Percentiles rank a stretch among this genome's conserved stretches.
Conservation (phyloP, 2,113 vertebrate genomes). For the Ancistrus triradiatus region DNA sequence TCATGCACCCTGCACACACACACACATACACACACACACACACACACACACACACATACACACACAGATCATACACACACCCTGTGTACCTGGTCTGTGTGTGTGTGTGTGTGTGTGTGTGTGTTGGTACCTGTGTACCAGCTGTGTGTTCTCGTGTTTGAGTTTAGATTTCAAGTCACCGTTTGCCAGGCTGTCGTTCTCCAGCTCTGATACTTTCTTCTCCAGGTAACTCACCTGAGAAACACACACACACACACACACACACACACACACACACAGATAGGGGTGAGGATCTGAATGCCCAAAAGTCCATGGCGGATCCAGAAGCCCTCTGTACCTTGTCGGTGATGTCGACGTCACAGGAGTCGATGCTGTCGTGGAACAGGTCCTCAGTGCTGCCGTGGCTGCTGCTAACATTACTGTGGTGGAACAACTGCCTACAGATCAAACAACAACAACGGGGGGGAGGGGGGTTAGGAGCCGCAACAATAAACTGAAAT, state of each 20-base stretch:
- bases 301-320: no score
- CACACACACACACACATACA: conserved; percentile 27
- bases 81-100: background rate
- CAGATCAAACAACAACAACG: conserved; percentile 4
- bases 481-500: no score
- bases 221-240: conserved; percentile 89
- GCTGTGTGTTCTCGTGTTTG: conserved; percentile 91
- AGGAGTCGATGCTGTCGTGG: conserved; percentile 84
- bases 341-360: conserved; percentile 84
- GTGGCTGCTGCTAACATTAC: conserved; percentile 84
- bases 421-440: conserved; percentile 85
- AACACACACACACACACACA: background rate
- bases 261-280: no score
- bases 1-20: conserved; percentile 83
- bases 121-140: conserved; percentile 84
- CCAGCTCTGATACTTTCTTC: conserved; percentile 93
- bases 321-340: no score
- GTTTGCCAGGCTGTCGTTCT: conserved; percentile 84
- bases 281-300: no score
- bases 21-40: conserved; percentile 7
- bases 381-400: conserved; percentile 88
- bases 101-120: conserved; percentile 8
- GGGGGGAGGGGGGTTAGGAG: conserved; percentile 4
- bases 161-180: conserved; percentile 91
- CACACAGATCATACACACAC: background rate